Base-by-base conservation (phyloP, 2,888 invertebrate genomes). In the Cerceris ruficornis region DNA sequence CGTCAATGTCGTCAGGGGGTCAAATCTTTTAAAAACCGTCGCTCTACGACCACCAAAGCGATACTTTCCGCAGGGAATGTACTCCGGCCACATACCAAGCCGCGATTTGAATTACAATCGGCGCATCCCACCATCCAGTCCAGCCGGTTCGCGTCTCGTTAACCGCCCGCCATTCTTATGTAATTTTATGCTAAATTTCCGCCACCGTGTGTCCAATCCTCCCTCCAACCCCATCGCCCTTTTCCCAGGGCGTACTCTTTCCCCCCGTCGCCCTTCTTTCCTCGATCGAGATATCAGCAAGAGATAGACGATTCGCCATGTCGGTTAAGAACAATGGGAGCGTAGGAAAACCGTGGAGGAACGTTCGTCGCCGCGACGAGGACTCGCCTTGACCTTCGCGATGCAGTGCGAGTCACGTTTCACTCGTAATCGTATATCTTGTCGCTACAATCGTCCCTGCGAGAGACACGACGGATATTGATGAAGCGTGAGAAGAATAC, bases 21-120 rank as follows among this genome's bases (percentile, higher is more conserved):
- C 1, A 28, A 28, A 28, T 28, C 2, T 28, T 28, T 28, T 28
- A 28, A 28, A 28, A 28, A 28, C 4, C 28, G 28, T 28, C 4
- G 1, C 1, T 2, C 28, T 2, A 4, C 28, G 28, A 28, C 6
- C 46, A 42, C 0, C 7, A 14, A 17, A 52, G 7, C n/a, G 52
- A 52, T 46, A 77, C 75, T 88, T 77, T 87, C 85, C 83, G 52
- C 68, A 54, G 42, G 13, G 86, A 86, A 77, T 88, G 89, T 89
- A 89, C 82, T 17, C 52, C 69, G 78, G 81, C 80, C 86, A 84
- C 88, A 87, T 88, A 89, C 89, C 87, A 76, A 84, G 85, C 78
- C 86, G 79, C 88, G 88, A 91, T 91, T 91, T 91, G 90, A 91
- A 91, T 90, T 87, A 91, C 91, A 91, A 91, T 91, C 88, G 88